Percentiles rank a stretch among this genome's conserved stretches.
Evolutionary conservation across 2,888 invertebrate genomes (phyloP).

Genomic region (Smittia aterrima): DNA sequence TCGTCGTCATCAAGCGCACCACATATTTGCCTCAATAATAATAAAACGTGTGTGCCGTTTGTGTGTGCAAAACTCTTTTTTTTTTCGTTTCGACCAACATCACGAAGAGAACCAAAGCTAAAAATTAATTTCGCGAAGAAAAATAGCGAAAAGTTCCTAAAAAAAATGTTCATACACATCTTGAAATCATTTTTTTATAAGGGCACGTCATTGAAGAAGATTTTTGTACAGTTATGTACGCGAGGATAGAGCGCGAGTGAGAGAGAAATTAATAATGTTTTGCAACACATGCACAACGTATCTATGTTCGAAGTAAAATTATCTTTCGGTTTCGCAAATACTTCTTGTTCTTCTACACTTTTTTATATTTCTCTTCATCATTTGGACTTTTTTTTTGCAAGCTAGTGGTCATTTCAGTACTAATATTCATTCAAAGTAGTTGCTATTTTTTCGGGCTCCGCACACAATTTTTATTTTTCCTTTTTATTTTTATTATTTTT

Average conservation of each 20-base stretch:
- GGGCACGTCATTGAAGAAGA: conserved; percentile 39
- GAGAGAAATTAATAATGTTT: conserved; percentile 37
- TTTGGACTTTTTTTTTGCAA: conserved; percentile 36
- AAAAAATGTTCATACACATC: background rate
- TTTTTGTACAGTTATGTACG: conserved; percentile 35
- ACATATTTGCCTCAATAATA: conserved; percentile 5
- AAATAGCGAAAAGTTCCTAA: background rate
- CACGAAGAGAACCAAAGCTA: no score
- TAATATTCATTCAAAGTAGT: conserved; percentile 40
- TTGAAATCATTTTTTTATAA: conserved; percentile 1
- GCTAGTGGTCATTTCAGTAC: conserved; percentile 39
- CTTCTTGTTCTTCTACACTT: conserved; percentile 36
- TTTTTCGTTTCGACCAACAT: no score
- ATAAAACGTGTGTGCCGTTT: background rate
- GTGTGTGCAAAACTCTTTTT: conserved; percentile 9
- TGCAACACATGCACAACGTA: conserved; percentile 32
- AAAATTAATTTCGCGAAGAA: no score
- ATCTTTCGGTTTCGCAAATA: conserved; percentile 29
- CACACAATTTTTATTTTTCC: conserved; percentile 29
- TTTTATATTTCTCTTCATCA: conserved; percentile 35
- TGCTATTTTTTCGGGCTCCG: conserved; percentile 37
- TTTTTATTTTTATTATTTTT: conserved; percentile 7
- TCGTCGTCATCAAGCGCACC: background rate
- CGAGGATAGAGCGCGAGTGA: no score
- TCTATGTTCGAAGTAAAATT: conserved; percentile 37